These are phyloP conservation scores for Habroteleia sp. DNA, from an alignment of 2,888 invertebrate genomes.

Conservation along the genomic window DNA sequence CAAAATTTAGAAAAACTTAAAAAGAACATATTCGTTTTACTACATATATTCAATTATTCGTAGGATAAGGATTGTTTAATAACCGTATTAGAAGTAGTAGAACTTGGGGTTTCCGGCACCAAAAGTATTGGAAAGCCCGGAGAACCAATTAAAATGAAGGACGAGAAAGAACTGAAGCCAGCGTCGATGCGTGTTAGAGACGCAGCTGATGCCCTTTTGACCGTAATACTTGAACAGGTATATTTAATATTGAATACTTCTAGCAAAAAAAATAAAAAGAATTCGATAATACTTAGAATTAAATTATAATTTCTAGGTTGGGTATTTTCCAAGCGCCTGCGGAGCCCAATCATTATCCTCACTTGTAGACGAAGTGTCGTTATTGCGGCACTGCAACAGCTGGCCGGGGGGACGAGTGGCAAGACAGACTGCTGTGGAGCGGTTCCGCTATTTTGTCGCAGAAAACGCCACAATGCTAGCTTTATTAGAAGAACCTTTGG, in stretches of 20 bases:
- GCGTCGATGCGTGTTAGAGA: conserved; percentile 98
- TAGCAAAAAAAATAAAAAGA: no score
- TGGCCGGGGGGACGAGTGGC: conserved; percentile 82
- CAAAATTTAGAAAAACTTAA: no score
- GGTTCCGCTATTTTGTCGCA: conserved; percentile 93
- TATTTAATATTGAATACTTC: no score
- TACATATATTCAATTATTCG: neutral
- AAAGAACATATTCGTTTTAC: no score
- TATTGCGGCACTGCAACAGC: conserved; percentile 88
- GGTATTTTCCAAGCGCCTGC: conserved; percentile 91
- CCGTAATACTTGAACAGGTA: conserved; percentile 94
- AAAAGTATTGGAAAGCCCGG: conserved; percentile 94
- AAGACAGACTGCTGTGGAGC: conserved; percentile 84
- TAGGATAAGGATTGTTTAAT: conserved; percentile 94
- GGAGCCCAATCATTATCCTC: conserved; percentile 93
- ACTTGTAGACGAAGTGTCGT: conserved; percentile 91
- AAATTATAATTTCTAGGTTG: no score
- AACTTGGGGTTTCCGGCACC: conserved; percentile 97
- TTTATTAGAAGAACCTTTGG: conserved; percentile 94
- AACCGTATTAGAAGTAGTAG: conserved; percentile 97
- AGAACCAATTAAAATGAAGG: conserved; percentile 95
- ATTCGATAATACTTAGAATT: no score
- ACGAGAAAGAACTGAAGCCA: conserved; percentile 97
- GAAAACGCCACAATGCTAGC: conserved; percentile 95
- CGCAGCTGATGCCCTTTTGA: conserved; percentile 96